Base-by-base conservation (phyloP, 2,113 vertebrate genomes). In the Paramormyrops kingsleyae region DNA sequence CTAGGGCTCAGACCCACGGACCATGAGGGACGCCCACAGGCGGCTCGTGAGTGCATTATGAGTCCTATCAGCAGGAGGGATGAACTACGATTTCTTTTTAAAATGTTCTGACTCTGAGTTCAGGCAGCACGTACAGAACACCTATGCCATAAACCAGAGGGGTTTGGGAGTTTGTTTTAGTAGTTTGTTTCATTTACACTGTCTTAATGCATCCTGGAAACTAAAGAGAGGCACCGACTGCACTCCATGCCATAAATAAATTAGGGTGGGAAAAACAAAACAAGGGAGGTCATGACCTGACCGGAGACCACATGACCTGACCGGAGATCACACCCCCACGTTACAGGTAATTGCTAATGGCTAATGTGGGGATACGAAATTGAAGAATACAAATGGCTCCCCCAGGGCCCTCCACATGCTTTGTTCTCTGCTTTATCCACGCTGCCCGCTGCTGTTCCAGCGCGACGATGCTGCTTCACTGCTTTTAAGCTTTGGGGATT, bases 1-100 rank as follows among this genome's bases (percentile, higher is more conserved):
- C 95, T 99, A 98, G 95, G 21, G n/a, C n/a, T 70, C 31, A 1
- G n/a, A n/a, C 19, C 87, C 19, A 62, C 53, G 7, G 31, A 42
- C n/a, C 56, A 12, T 39, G n/a, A 88, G 21, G 39, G 53, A 24
- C 35, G 4, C 31, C 39, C 0, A 1, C 53, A 44, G 19, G 35
- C 0, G 31, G 39, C 35, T 19, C 6, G 3, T n/a, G 35, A 31
- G 35, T 39, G 84, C 47, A 39, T 44, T 62, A 13, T 3, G 56
- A 21, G 85, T 8, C 85, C 74, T 19, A 10, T 49, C n/a, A 5
- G 24, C 46, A 49, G 44, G 3, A 27, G 44, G 49, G 83, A 86
- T 31, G 47, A 49, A 86, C 83, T 85, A 21, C 19, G 2, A 12
- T 31, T 17, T 27, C 7, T 87, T 27, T 39, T 35, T 53, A 21